Base-by-base conservation (phyloP, 1,140 invertebrate species). In the Lordiphosa stackelbergi region DNA sequence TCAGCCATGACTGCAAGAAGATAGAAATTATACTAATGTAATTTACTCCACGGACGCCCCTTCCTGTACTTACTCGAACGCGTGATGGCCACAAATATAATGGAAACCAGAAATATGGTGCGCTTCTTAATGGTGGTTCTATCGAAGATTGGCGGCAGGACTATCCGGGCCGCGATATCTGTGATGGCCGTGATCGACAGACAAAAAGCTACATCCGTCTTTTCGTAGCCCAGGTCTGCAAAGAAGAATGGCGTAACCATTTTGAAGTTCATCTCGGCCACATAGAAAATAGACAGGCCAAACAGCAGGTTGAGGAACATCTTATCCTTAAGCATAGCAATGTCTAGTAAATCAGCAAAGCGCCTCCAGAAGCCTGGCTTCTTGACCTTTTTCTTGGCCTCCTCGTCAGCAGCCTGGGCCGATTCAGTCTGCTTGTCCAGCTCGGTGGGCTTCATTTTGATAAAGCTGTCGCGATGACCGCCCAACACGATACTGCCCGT, bases 221-320 rank as follows among this genome's bases (percentile, higher is more conserved):
- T 92, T 43, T 89, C 88, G 75, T 92, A 92, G 57, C 92, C 92
- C 58, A 93, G 88, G 71, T 89, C 90, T 45, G 89, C 88, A 52
- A 94, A 91, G 74, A 94, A 94, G 79, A 94, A 94, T 9, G 93
- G 93, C 35, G 91, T 93, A 43, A 94, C 91, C 90, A 93, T 91
- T 85, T 93, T 93, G 75, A 93, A 94, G 73, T 94, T 93, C 61
- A 93, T 89, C 69, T 94, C 93, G 8, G 93, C 92, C 12, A 93
- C 92, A 85, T 93, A 93, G 88, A 92, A 93, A 5, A 93, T 89
- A 34, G 92, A 93, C 11, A 93, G 87, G 1, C 93, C 93, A 43
- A 93, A 90, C 43, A 93, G 88, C 54, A 94, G 89, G 84, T 93
- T 93, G 55, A 94, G 89, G 77, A 93, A 94, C 12, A 91, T 91